Conservation (phyloP, 2,113 vertebrate genomes). For the Gobiocypris rarus region DNA sequence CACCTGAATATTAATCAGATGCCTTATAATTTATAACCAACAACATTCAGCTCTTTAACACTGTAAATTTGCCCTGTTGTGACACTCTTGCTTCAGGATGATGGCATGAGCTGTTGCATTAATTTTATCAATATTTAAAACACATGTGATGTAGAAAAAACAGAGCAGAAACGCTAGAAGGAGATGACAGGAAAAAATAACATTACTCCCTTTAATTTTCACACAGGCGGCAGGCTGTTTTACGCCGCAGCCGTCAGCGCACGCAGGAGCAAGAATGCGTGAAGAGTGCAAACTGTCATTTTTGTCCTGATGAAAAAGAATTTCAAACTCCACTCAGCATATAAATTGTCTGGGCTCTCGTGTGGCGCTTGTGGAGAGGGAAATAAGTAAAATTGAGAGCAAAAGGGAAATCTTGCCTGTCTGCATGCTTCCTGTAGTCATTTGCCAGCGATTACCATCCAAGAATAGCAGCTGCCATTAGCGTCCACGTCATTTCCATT, state of each 20-base stretch:
- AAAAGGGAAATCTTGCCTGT: conserved; percentile 43
- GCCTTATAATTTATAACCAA: conserved; percentile 30
- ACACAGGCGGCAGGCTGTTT: neutral
- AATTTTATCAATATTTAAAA: conserved; percentile 44
- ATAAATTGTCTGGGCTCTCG: conserved; percentile 50
- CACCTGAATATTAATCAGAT: conserved; percentile 33
- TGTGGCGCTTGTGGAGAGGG: conserved; percentile 13
- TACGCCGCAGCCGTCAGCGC: neutral
- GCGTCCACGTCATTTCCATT: conserved; percentile 48
- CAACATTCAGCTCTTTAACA: conserved; percentile 25
- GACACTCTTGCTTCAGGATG: conserved; percentile 2
- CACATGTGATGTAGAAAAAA: conserved; percentile 20
- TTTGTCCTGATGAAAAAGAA: conserved; percentile 31
- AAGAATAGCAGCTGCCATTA: conserved; percentile 57
- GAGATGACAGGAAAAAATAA: conserved; percentile 45
- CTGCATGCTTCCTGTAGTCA: conserved; percentile 46
- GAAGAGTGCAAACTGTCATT: conserved; percentile 43
- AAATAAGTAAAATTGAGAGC: conserved; percentile 38
- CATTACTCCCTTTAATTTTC: conserved; percentile 44
- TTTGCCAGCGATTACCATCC: conserved; percentile 46
- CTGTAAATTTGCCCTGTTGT: conserved; percentile 19
- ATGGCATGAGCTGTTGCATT: neutral
- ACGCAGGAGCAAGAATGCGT: neutral
- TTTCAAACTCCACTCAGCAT: conserved; percentile 38
- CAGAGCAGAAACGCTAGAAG: neutral